Base-by-base conservation (phyloP, 2,888 invertebrate species). In the Invenusta paracnida region DNA sequence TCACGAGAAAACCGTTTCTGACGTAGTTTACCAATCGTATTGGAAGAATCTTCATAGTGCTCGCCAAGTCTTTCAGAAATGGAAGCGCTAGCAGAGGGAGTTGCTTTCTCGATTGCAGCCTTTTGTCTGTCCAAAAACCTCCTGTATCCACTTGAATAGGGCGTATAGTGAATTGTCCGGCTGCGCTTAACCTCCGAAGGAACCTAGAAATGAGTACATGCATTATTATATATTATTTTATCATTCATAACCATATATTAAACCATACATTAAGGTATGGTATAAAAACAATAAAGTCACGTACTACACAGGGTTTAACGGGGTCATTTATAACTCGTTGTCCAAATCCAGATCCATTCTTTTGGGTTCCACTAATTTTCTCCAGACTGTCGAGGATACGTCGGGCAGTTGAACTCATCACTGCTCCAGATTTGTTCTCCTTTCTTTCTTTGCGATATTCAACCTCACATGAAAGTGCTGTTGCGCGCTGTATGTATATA, bases 201-300 rank as follows among this genome's bases (percentile, higher is more conserved):
- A 73, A 73, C 73, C 73, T 73, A 23, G 23, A 73, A 73, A 73
- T 48, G n/a, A n/a, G n/a, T n/a, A n/a, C n/a, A n/a, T n/a, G n/a
- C n/a, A n/a, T n/a, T n/a, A n/a, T n/a, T n/a, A n/a, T n/a, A n/a
- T n/a, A n/a, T n/a, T n/a, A n/a, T n/a, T n/a, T n/a, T n/a, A n/a
- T n/a, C n/a, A n/a, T n/a, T n/a, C n/a, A n/a, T n/a, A n/a, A n/a
- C n/a, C n/a, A n/a, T n/a, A n/a, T n/a, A n/a, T n/a, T n/a, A n/a
- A n/a, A n/a, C n/a, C n/a, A n/a, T n/a, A n/a, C n/a, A n/a, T n/a
- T n/a, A n/a, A n/a, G n/a, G n/a, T n/a, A n/a, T n/a, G n/a, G n/a
- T n/a, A n/a, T n/a, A n/a, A n/a, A n/a, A n/a, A n/a, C n/a, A n/a
- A n/a, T n/a, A n/a, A n/a, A n/a, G n/a, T n/a, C n/a, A n/a, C n/a